These are phyloP conservation scores for Pasiphila rectangulata DNA, from an alignment of 2,888 invertebrate genomes.

Conservation along the genomic window DNA sequence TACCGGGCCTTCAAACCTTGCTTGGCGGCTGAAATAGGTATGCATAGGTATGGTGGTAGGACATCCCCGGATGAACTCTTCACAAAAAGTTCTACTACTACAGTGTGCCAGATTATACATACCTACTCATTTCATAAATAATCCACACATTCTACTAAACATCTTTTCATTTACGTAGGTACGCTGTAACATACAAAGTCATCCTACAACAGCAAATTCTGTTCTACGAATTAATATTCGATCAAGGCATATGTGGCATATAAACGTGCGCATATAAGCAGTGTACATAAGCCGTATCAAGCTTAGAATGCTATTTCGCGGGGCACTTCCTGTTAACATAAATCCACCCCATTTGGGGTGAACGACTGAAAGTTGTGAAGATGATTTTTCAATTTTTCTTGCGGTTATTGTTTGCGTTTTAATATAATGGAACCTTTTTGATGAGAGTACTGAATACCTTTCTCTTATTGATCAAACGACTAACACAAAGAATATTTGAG, in stretches of 20 bases:
- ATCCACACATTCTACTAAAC: background rate
- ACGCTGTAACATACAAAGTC: constrained; percentile 11
- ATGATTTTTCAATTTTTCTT: constrained; percentile 31
- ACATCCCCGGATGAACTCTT: no score
- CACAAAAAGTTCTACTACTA: no score
- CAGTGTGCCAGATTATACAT: no score
- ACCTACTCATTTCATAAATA: background rate
- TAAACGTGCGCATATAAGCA: constrained; percentile 36
- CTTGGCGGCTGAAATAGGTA: no score
- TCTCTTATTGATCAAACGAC: no score
- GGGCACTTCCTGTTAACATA: constrained; percentile 73
- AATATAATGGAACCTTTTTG: background rate
- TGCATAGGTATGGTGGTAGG: no score
- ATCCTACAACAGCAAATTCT: constrained; percentile 15
- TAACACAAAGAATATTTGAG: no score
- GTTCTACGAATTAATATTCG: constrained; percentile 40
- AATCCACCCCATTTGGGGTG: constrained; percentile 66
- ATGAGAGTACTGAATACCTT: no score
- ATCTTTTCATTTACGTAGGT: background rate
- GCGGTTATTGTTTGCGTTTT: constrained; percentile 29
- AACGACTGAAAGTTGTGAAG: constrained; percentile 39
- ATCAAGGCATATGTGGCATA: constrained; percentile 29
- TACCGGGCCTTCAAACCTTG: no score
- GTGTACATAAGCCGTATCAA: constrained; percentile 63
- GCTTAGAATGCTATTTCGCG: constrained; percentile 70